Evolutionary conservation across 2,888 invertebrate species (phyloP), one percentile per base, ranked within the genome.

Genomic region (Peribatodes rhomboidaria): DNA sequence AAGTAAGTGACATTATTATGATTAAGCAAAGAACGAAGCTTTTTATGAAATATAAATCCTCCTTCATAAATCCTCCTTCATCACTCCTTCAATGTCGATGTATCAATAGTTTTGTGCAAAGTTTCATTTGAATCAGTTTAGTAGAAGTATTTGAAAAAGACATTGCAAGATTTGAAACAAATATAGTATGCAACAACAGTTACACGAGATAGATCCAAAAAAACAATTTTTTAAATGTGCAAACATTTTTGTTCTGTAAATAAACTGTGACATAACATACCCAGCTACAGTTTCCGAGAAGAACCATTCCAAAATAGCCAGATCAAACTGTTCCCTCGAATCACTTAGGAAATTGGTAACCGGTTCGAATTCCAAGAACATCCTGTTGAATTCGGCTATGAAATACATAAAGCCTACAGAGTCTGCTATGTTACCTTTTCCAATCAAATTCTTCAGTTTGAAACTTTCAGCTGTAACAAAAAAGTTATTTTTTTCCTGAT

Each of bases 251-350:
- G 18, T 18, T 13, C 13, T 3, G 20, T 22, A 46, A 46, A 46
- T n/a, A 1, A 1, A 13, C n/a, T 10, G 9, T 10, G n/a, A 16
- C 1, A 7, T n/a, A 7, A 9, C 70, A 70, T 66, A 80, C 82
- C 82, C 82, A 64, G 73, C 66, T 61, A 70, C 54, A 0, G 72
- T 20, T 70, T 82, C 83, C 11, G 78, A 78, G 57, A 85, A 88
- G 64, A 89, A 85, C 88, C 88, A 89, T 53, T 88, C 89, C 2
- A 83, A 31, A 2, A 89, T 71, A 2, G 85, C 86, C 3, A 79
- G 80, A 55, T 88, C 88, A 50, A 87, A 88, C 46, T 79, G 79
- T 63, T 87, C 79, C 1, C 76, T 79, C 0, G 84, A 83, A 55
- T 89, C 80, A 50, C 72, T 81, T 0, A 89, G 67, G 1, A 87